phyloP scores from a whole-genome alignment of 2,797 vertebrate genomes.

The Chrosomus eos region DNA sequence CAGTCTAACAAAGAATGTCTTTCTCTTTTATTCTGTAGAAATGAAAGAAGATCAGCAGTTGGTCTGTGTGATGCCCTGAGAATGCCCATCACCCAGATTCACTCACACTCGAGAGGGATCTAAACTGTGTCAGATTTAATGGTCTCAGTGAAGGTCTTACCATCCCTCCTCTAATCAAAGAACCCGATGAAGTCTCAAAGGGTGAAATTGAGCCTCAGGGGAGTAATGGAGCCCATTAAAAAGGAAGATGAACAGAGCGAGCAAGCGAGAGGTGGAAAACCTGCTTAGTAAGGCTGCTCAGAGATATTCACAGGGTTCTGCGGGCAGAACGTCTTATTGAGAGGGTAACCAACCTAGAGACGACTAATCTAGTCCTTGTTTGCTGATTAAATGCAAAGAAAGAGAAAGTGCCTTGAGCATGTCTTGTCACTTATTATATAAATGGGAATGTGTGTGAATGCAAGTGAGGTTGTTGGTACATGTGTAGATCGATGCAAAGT shows the following conservation, averaged over 20 bases:
- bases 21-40: not conserved
- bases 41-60: not conserved
- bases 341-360: conserved; percentile 31
- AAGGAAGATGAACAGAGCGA: conserved; percentile 18
- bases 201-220: conserved; percentile 50
- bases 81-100: not conserved
- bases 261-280: conserved; percentile 32
- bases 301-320: conserved; percentile 37
- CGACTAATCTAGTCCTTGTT: conserved; percentile 19
- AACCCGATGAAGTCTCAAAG: conserved; percentile 43
- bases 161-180: conserved; percentile 46
- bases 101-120: conserved; percentile 1
- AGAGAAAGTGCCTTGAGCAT: not conserved
- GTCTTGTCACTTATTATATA: conserved; percentile 10
- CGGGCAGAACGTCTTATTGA: conserved; percentile 23
- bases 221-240: conserved; percentile 46
- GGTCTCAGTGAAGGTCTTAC: conserved; percentile 42
- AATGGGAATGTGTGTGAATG: conserved; percentile 10
- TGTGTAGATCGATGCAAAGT: not conserved
- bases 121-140: conserved; percentile 48
- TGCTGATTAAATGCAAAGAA: conserved; percentile 30
- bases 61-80: not conserved
- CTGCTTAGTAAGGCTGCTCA: conserved; percentile 19
- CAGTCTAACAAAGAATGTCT: not conserved
- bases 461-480: not conserved